These are phyloP conservation scores for Amphimallon solstitiale DNA, from an alignment of 2,888 invertebrate species.

Conservation along the genomic window DNA sequence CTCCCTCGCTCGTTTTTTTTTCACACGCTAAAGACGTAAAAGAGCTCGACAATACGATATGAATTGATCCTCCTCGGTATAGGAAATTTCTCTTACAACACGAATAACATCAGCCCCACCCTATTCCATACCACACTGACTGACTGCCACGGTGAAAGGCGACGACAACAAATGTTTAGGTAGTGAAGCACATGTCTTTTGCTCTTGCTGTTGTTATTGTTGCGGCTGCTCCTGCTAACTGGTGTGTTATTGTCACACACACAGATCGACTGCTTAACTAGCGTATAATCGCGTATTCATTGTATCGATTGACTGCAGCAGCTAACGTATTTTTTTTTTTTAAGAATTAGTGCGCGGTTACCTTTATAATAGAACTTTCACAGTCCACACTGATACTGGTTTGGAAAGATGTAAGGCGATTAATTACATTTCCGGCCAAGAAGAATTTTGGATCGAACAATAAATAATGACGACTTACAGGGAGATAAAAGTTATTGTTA, in stretches of 20 bases:
- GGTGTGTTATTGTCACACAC: slow-evolving; percentile 27
- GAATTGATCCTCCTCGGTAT: neutral
- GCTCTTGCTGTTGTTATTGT: slow-evolving; percentile 15
- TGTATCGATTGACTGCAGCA: neutral
- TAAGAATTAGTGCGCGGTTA: no score
- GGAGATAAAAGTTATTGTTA: neutral
- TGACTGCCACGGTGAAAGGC: slow-evolving; percentile 31
- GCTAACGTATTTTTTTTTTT: no score
- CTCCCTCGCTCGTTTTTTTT: neutral
- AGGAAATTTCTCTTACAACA: slow-evolving; percentile 8
- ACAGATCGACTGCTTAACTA: slow-evolving; percentile 8
- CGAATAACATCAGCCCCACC: slow-evolving; percentile 1
- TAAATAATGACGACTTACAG: neutral
- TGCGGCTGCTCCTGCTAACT: neutral
- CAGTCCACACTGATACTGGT: no score
- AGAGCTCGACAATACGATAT: neutral
- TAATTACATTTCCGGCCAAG: neutral
- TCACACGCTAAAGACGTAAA: neutral
- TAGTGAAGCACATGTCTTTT: slow-evolving; percentile 35
- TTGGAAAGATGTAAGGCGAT: neutral
- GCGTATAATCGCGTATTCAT: neutral
- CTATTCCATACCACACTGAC: slow-evolving; percentile 16
- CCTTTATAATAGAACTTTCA: no score
- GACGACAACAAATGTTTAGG: slow-evolving; percentile 32
- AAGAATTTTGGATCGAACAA: neutral